Conservation (phyloP, 2,888 invertebrate species). For the Parnassius smintheus region DNA sequence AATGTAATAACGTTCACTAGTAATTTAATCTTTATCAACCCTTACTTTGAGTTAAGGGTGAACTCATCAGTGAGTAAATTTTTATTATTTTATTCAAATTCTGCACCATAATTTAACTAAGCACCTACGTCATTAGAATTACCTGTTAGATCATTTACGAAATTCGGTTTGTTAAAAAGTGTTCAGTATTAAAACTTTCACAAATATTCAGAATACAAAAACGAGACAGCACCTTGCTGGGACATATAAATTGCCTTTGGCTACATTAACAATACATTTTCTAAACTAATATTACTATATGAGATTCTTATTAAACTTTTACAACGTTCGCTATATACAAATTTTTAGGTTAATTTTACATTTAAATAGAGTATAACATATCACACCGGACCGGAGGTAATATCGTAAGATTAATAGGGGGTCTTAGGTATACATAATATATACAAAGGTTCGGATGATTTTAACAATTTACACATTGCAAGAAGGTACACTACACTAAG, state of each 20-base stretch:
- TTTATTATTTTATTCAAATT: constrained; percentile 8
- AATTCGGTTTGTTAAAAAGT: constrained; percentile 54
- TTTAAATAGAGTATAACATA: constrained; percentile 42
- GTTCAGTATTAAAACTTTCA: constrained; percentile 61
- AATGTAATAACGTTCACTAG: too few species aligned
- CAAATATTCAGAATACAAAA: constrained; percentile 52
- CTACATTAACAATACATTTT: constrained; percentile 47
- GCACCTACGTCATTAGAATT: constrained; percentile 18
- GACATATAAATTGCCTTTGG: constrained; percentile 71
- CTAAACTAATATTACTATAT: constrained; percentile 33
- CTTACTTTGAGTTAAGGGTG: constrained; percentile 2
- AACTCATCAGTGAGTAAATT: constrained; percentile 15
- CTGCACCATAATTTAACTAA: constrained; percentile 14
- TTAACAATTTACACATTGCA: constrained; percentile 4
- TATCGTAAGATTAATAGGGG: constrained; percentile 49
- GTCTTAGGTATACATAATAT: constrained; percentile 54
- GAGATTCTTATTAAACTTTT: constrained; percentile 57
- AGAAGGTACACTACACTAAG: constrained; percentile 20
- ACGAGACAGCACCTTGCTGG: constrained; percentile 69
- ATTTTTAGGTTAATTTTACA: constrained; percentile 39
- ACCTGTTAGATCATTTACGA: constrained; percentile 16
- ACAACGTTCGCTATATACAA: constrained; percentile 43
- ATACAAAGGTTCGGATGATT: constrained; percentile 16
- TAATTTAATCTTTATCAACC: too few species aligned
- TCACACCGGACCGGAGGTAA: constrained; percentile 47